Evolutionary conservation across 2,797 vertebrate species (phyloP).

Genomic region (Thunnus albacares): DNA sequence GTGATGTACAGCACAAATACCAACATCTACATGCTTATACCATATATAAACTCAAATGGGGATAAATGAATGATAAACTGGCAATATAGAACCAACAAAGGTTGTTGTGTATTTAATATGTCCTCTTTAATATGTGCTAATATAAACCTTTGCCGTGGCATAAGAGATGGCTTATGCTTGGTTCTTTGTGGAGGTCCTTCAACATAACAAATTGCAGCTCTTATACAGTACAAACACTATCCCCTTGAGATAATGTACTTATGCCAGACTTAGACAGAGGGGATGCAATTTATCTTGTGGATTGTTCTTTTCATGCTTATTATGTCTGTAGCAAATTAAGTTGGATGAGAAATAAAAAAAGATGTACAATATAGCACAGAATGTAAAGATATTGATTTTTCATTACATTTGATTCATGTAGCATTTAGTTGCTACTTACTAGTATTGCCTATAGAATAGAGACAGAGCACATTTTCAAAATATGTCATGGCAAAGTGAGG

Average conservation of each 20-base stretch:
- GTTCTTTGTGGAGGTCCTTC: slow-evolving; percentile 47
- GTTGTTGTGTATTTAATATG: slow-evolving; percentile 6
- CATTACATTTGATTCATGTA: slow-evolving; percentile 51
- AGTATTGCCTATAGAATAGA: slow-evolving; percentile 39
- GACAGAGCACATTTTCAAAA: slow-evolving; percentile 44
- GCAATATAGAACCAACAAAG: not conserved
- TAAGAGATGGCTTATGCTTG: slow-evolving; percentile 18
- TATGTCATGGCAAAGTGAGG: slow-evolving; percentile 46
- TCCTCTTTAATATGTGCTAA: slow-evolving; percentile 26
- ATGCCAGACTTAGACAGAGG: slow-evolving; percentile 37
- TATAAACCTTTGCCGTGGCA: slow-evolving; percentile 9
- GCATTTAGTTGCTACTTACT: slow-evolving; percentile 38
- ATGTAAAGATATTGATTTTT: slow-evolving; percentile 61
- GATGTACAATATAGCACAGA: not conserved
- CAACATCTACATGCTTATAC: slow-evolving; percentile 15
- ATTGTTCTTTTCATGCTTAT: slow-evolving; percentile 49
- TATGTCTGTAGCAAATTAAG: slow-evolving; percentile 49
- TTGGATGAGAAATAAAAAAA: slow-evolving; percentile 37
- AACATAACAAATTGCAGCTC: slow-evolving; percentile 33
- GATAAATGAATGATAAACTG: slow-evolving; percentile 7
- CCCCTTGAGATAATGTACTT: slow-evolving; percentile 25
- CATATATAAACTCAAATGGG: slow-evolving; percentile 23
- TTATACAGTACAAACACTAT: slow-evolving; percentile 26
- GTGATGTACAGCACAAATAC: slow-evolving; percentile 25
- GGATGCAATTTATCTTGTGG: slow-evolving; percentile 52